Base-by-base conservation (phyloP, 92 coral and sea anemone genomes). In the Paragorgia papillata region DNA sequence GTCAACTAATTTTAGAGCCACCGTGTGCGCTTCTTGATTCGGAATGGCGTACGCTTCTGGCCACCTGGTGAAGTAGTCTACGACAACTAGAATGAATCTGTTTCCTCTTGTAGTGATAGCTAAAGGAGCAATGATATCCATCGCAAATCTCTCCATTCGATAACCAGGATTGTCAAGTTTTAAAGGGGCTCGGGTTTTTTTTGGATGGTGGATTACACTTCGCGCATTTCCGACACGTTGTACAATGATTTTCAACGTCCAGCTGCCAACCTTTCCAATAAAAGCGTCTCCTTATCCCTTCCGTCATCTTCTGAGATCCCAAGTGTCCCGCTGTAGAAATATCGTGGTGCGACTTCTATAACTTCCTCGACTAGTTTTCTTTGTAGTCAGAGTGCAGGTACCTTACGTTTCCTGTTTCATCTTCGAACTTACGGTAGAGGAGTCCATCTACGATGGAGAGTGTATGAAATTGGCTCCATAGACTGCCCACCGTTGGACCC, bases 381-480 rank as follows among this genome's bases (percentile, higher is more conserved):
- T 2, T 51, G 74, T 28, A 70, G 66, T 28, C 69, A 56, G 14
- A 80, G 87, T 0, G 31, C 51, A 40, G 62, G 48, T 66, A 15
- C 29, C 33, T 26, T 34, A 25, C 35, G 65, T 69, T 34, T 53
- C 83, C 55, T 46, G 9, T 1, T 22, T 70, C 34, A 71, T 79
- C 83, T 49, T 69, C 71, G 37, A 58, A 79, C 37, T 62, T 55
- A 63, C 74, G 79, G 83, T 81, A 62, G 31, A 81, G 64, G 20
- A 85, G 31, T 9, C 73, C 83, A 30, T 59, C 46, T 60, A 26
- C 44, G 56, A 80, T 61, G 29, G 56, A 32, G 30, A 80, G 60
- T 48, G 74, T 34, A 22, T 67, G 27, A 79, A 80, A 74, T 34
- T 80, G 76, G 75, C 82, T 56, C 82, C 89, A 80, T 22, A 73